Conservation (phyloP, 2,797 vertebrate genomes). For the Mormyrops attenuatus region DNA sequence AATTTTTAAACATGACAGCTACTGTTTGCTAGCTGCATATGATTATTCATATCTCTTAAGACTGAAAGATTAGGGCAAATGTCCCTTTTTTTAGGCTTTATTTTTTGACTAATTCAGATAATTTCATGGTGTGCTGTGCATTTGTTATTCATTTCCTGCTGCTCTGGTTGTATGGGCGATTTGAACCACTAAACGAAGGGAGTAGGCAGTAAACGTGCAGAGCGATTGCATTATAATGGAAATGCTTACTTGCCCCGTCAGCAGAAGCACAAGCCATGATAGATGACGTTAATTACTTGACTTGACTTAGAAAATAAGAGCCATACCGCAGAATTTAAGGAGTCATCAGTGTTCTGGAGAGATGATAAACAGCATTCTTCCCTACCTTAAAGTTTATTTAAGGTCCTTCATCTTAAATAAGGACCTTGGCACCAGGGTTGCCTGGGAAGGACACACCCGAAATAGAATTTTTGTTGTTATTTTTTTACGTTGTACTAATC, state of each 20-base stretch:
- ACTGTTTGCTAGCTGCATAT: background rate
- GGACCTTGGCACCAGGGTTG: background rate
- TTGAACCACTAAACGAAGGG: background rate
- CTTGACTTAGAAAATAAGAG: constrained; percentile 16
- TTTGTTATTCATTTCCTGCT: background rate
- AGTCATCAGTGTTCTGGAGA: constrained; percentile 9
- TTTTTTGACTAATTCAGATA: constrained; percentile 7
- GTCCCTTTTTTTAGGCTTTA: background rate
- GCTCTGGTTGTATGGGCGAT: background rate
- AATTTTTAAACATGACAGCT: background rate
- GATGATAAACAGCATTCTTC: background rate
- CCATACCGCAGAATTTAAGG: background rate
- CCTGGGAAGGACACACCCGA: background rate
- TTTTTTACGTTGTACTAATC: background rate
- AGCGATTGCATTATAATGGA: constrained; percentile 53
- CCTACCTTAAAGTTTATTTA: background rate
- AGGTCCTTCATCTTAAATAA: background rate
- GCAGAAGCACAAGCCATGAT: constrained; percentile 47
- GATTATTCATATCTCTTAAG: constrained; percentile 3
- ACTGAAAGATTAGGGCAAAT: background rate
- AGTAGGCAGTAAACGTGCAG: constrained; percentile 27
- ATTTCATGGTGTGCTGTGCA: background rate
- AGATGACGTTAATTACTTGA: constrained; percentile 36
- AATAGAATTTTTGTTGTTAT: background rate
- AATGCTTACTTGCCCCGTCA: constrained; percentile 39